Conservation (phyloP, 1,140 invertebrate species). For the Goniozus legneri region DNA sequence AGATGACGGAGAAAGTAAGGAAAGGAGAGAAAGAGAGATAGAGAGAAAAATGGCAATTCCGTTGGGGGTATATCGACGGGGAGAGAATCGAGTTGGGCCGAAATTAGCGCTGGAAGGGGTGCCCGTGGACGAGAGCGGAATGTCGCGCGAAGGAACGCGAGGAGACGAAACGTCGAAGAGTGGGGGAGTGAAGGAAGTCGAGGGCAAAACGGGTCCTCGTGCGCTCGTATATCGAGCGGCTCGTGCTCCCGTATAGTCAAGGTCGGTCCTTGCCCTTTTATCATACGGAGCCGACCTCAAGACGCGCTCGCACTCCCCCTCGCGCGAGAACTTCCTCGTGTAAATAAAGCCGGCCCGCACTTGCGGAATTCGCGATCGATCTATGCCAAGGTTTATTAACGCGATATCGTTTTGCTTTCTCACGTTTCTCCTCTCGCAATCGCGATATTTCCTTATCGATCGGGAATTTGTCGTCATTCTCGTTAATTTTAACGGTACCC, state of each 20-base stretch:
- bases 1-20: not conserved
- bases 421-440: not conserved
- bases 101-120: not conserved
- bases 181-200: slow-evolving; percentile 14
- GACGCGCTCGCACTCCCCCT: slow-evolving; percentile 23
- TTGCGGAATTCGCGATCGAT: not conserved
- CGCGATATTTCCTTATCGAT: not conserved
- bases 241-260: slow-evolving; percentile 44
- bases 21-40: not conserved
- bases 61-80: too few species aligned
- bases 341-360: slow-evolving; percentile 18
- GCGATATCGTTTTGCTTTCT: too few species aligned
- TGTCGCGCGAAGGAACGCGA: not conserved
- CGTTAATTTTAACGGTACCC: too few species aligned
- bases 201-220: slow-evolving; percentile 33
- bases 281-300: slow-evolving; percentile 30
- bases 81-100: too few species aligned
- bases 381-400: too few species aligned
- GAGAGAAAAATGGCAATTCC: not conserved
- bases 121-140: not conserved
- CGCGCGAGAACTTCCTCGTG: slow-evolving; percentile 17
- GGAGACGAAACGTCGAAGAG: slow-evolving; percentile 1
- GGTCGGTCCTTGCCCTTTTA: slow-evolving; percentile 47
- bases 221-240: slow-evolving; percentile 41
- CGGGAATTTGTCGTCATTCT: too few species aligned